phyloP scores from a whole-genome alignment of 2,113 vertebrate genomes.

The Zosterops japonicus region DNA sequence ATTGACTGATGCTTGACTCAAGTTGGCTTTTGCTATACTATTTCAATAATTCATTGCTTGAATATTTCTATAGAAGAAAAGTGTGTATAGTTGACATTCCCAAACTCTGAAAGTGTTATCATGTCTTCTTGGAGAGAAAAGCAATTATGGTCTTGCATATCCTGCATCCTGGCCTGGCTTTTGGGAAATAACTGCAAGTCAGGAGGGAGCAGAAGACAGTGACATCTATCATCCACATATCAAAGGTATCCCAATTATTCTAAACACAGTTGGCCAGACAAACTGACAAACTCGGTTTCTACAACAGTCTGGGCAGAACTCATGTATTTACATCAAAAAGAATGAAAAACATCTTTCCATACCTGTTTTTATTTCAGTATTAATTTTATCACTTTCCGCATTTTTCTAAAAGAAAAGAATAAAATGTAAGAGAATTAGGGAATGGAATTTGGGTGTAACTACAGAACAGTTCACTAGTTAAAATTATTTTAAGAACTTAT shows the following conservation, averaged over 20 bases:
- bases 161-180: not conserved
- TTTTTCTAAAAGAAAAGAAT: slow-evolving; percentile 36
- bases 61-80: not conserved
- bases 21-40: not conserved
- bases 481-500: not conserved
- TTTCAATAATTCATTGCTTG: not conserved
- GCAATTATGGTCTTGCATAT: not conserved
- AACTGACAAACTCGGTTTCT: not conserved
- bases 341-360: not conserved
- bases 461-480: not conserved
- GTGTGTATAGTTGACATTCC: not conserved
- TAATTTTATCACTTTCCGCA: not conserved
- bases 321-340: not conserved
- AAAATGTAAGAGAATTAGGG: not conserved
- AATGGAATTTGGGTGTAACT: not conserved
- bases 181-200: not conserved
- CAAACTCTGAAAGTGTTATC: not conserved
- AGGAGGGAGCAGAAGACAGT: not conserved
- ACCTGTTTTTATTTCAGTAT: not conserved
- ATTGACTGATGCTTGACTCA: not conserved
- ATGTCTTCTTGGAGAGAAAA: not conserved
- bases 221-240: not conserved
- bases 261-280: not conserved
- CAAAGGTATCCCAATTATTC: not conserved
- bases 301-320: not conserved